Base-by-base conservation (phyloP, 2,113 vertebrate genomes). In the Corythaixoides concolor region DNA sequence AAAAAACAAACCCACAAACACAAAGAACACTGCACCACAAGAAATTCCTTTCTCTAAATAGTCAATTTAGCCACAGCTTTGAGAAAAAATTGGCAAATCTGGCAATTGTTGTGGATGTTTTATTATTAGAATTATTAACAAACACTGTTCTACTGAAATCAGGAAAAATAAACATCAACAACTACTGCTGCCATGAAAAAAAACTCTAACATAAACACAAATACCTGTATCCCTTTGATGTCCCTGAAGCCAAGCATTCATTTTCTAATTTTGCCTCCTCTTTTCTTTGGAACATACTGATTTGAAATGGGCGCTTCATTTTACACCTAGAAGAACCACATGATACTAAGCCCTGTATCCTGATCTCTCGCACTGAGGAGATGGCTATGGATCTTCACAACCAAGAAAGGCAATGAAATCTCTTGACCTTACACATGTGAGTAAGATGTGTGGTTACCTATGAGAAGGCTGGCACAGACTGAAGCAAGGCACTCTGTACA, bases 131-230 rank as follows among this genome's bases (percentile, higher is more conserved):
- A 88, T 95, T 93, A 96, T 95, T 96, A 97, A 92, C 81, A 96
- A 96, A 95, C 74, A 95, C 81, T 95, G 75, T 56, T 95, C 84
- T 79, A 52, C 84, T 94, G 74, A 92, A 95, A 55, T 50, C 87
- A 92, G 43, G 89, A 91, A 96, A 97, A 97, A 97, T 94, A 96
- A 97, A 97, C 53, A 97, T 95, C 95, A 96, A 94, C 94, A 95
- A 79, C 45, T 92, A 69, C 84, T 95, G 96, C 93, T 97, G 95
- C 95, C 84, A 70, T 59, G 33, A 81, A 72, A 85, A 53, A 53
- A 79, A 88, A 27, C 27, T 35, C 52, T 27, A 79, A 28, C 64
- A 43, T 39, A 64, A n/a, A 60, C 77, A 92, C 41, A 58, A 82
- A 66, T 82, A 50, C 26, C 76, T 56, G 18, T 52, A 14, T 89